These are phyloP conservation scores for Tholera decimalis DNA, from an alignment of 2,888 invertebrate species.

Conservation along the genomic window DNA sequence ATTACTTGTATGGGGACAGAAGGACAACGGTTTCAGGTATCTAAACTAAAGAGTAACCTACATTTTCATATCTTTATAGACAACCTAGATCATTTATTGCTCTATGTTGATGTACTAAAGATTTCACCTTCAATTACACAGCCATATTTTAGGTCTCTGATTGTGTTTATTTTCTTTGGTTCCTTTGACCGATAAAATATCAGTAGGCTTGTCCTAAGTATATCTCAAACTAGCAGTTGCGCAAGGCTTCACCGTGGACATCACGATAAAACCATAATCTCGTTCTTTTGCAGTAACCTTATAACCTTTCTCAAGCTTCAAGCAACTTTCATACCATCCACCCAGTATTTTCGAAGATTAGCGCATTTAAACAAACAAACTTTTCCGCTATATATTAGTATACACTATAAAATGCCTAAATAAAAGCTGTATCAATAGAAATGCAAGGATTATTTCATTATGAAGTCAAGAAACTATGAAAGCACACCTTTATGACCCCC, in stretches of 20 bases:
- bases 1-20: slow-evolving; percentile 19
- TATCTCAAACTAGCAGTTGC: slow-evolving; percentile 14
- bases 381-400: too few relatives aligned
- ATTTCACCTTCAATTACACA: slow-evolving; percentile 1
- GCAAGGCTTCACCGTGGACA: too few relatives aligned
- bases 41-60: slow-evolving; percentile 8
- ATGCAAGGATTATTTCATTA: slow-evolving; percentile 4
- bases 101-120: slow-evolving; percentile 11
- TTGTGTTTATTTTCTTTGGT: neutral
- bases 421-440: neutral
- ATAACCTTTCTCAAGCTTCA: too few relatives aligned
- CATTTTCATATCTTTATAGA: slow-evolving; percentile 8
- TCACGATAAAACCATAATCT: too few relatives aligned
- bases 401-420: too few relatives aligned
- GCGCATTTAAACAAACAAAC: too few relatives aligned
- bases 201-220: neutral
- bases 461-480: slow-evolving; percentile 2
- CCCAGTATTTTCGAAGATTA: too few relatives aligned
- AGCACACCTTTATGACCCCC: slow-evolving; percentile 5
- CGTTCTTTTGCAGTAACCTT: too few relatives aligned
- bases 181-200: slow-evolving; percentile 42
- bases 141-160: neutral
- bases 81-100: neutral
- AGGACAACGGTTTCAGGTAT: slow-evolving; percentile 9
- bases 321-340: too few relatives aligned